A percentile compares a stretch with the other conserved stretches of the same genome.
Conservation (phyloP, 2,113 vertebrate species). For the Chlamydotis undulata region DNA sequence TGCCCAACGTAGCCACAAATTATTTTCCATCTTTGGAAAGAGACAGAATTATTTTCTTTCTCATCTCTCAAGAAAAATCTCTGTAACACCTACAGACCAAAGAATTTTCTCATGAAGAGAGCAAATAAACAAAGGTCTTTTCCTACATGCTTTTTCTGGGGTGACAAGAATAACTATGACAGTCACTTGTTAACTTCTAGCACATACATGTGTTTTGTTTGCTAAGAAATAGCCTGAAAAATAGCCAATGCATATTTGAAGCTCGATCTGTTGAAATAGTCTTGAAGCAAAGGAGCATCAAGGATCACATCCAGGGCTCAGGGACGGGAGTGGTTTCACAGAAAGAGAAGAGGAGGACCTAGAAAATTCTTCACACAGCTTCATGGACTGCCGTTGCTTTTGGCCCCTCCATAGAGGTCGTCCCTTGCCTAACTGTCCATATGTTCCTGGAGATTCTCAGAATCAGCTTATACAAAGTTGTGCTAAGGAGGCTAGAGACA, state of each 20-base stretch:
- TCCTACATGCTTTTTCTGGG: background rate
- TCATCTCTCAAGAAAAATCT: background rate
- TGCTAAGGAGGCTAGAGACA: slow-evolving; percentile 58
- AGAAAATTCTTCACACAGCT: background rate
- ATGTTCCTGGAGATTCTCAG: slow-evolving; percentile 40
- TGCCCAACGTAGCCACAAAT: background rate
- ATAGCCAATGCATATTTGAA: background rate
- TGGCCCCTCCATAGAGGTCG: background rate
- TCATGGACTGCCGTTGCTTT: background rate
- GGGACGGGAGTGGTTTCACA: background rate
- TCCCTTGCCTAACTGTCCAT: background rate
- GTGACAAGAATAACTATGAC: background rate
- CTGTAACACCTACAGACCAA: background rate
- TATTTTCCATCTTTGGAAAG: background rate
- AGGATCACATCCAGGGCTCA: background rate
- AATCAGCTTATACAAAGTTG: slow-evolving; percentile 67
- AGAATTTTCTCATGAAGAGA: background rate
- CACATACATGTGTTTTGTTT: background rate
- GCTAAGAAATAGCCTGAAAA: background rate
- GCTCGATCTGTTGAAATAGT: background rate
- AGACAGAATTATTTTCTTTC: background rate
- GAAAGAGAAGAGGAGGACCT: background rate
- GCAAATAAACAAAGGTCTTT: background rate
- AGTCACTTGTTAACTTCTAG: background rate
- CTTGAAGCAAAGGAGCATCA: background rate